Evolutionary conservation across 2,888 invertebrate species (phyloP).

Genomic region (Seira musarum): DNA sequence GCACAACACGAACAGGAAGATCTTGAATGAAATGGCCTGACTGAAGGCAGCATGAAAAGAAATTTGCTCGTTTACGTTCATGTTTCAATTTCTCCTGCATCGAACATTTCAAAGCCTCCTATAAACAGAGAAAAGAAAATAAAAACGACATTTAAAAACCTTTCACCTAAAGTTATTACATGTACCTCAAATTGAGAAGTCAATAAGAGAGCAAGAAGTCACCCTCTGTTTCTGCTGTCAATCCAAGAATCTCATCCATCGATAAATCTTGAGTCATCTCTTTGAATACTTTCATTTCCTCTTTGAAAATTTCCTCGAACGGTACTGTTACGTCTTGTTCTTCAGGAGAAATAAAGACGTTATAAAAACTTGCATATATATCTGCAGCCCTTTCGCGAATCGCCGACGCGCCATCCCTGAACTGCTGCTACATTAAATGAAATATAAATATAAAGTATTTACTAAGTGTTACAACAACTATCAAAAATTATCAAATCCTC

Average conservation of each 20-base stretch:
- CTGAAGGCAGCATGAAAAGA: not conserved
- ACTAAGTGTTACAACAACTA: not conserved
- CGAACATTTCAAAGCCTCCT: constrained; percentile 45
- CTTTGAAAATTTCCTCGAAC: constrained; percentile 53
- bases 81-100: constrained; percentile 14
- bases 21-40: not conserved
- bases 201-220: not conserved
- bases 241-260: constrained; percentile 77
- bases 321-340: constrained; percentile 38
- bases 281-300: constrained; percentile 79
- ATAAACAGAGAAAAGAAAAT: constrained; percentile 11
- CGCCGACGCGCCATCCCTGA: constrained; percentile 80
- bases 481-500: not conserved
- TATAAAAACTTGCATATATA: constrained; percentile 76
- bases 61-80: not conserved
- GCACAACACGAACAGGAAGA: not conserved
- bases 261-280: constrained; percentile 78
- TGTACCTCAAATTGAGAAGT: not conserved
- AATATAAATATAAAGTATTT: not conserved
- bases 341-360: constrained; percentile 53
- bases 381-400: constrained; percentile 81
- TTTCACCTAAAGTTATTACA: not conserved
- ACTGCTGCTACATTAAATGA: constrained; percentile 72
- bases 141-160: not conserved
- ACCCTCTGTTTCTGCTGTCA: constrained; percentile 75